phyloP scores from a whole-genome alignment of 2,797 vertebrate genomes.

The Chaetophractus vellerosus region DNA sequence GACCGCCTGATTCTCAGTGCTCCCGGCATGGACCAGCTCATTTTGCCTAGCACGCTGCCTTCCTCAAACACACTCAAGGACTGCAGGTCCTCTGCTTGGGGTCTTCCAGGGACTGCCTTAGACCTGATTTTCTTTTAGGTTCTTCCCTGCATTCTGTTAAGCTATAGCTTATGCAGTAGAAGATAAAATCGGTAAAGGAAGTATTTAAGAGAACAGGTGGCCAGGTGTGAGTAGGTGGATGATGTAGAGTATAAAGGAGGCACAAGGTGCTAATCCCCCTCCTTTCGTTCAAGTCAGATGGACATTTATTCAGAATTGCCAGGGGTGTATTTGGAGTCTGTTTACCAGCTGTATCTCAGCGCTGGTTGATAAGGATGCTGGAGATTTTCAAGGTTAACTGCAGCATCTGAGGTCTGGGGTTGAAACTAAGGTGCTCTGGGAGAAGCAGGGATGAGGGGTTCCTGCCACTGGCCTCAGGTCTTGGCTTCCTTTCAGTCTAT shows the following conservation, averaged over 20 bases:
- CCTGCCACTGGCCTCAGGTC: background rate
- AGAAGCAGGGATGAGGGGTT: no score
- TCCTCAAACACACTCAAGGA: slow-evolving; percentile 87
- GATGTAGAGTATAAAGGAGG: no score
- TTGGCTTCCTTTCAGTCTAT: background rate
- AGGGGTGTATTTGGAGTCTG: background rate
- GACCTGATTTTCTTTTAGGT: no score
- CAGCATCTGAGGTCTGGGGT: background rate
- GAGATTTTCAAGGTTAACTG: background rate
- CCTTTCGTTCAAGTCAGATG: background rate
- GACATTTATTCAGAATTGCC: background rate
- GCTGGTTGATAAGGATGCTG: background rate
- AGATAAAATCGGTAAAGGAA: background rate
- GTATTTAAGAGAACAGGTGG: background rate
- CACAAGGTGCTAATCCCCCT: background rate
- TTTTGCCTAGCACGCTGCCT: slow-evolving; percentile 89
- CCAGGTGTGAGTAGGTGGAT: background rate
- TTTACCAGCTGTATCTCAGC: background rate
- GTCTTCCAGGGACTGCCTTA: accelerated
- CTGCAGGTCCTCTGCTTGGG: slow-evolving; percentile 92
- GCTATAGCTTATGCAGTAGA: background rate
- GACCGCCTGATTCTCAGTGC: slow-evolving; percentile 90
- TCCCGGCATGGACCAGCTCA: slow-evolving; percentile 92
- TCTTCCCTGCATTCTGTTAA: background rate
- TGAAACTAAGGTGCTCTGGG: background rate